Percentiles rank a stretch among this genome's conserved stretches.
These are phyloP conservation scores for Aspiorhynchus laticeps DNA, from an alignment of 2,113 vertebrate genomes.

Conservation along the genomic window DNA sequence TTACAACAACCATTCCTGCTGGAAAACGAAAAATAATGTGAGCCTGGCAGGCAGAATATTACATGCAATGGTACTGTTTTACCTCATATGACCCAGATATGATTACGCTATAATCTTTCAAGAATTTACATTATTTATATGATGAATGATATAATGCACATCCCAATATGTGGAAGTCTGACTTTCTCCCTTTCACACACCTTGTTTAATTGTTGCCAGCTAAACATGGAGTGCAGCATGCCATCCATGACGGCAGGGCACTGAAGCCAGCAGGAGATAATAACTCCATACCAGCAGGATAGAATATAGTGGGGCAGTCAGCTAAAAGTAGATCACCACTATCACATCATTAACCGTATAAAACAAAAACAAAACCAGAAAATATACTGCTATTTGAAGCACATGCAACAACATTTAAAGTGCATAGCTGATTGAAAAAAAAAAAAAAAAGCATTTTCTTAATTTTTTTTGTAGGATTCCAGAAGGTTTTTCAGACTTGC, in stretches of 20 bases:
- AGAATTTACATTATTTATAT: neutral
- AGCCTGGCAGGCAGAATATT: neutral
- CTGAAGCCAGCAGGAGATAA: constrained; percentile 5
- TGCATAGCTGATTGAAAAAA: neutral
- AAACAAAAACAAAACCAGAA: neutral
- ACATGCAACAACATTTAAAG: neutral
- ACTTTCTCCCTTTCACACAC: neutral
- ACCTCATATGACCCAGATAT: neutral
- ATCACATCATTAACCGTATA: neutral
- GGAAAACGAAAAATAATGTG: neutral
- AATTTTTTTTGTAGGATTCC: neutral
- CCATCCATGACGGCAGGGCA: neutral
- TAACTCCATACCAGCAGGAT: constrained; percentile 1
- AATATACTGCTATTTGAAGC: neutral
- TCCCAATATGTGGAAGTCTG: neutral
- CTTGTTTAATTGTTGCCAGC: neutral
- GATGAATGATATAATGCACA: neutral
- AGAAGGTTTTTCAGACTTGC: neutral
- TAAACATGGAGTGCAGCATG: neutral
- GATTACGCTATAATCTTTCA: neutral
- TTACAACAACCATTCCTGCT: constrained; percentile 16
- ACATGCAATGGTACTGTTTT: neutral
- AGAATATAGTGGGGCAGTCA: neutral
- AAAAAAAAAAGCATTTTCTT: neutral
- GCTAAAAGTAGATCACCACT: neutral